phyloP scores from a whole-genome alignment of 2,888 invertebrate genomes.

The Thumatha senex region DNA sequence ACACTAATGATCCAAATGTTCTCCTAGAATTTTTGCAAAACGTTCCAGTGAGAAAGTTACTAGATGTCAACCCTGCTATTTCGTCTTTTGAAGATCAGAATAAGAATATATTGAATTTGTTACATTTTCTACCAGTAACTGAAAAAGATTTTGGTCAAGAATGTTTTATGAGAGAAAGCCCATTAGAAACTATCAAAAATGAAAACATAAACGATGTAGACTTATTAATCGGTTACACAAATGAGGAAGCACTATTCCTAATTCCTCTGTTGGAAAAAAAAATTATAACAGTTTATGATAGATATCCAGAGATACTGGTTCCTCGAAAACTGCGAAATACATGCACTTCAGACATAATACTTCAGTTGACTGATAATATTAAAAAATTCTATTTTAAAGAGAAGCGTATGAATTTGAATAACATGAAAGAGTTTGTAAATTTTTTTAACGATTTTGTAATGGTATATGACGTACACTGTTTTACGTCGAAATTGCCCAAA shows the following conservation, averaged over 20 bases:
- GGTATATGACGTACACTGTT: not conserved
- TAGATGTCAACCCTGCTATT: constrained; percentile 38
- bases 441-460: not conserved
- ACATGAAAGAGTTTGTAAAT: not conserved
- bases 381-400: not conserved
- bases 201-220: constrained; percentile 81
- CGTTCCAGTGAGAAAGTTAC: constrained; percentile 42
- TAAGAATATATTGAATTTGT: constrained; percentile 42
- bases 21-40: constrained; percentile 52
- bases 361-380: not conserved
- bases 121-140: constrained; percentile 42
- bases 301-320: constrained; percentile 46
- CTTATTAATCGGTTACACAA: constrained; percentile 74
- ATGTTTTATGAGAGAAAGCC: constrained; percentile 48
- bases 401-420: not conserved
- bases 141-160: constrained; percentile 39
- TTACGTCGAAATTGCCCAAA: constrained; percentile 7
- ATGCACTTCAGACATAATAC: constrained; percentile 24
- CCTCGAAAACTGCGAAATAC: constrained; percentile 47
- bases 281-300: constrained; percentile 82
- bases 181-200: constrained; percentile 44
- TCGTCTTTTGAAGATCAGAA: constrained; percentile 41
- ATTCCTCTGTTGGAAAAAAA: not conserved
- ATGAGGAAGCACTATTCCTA: not conserved
- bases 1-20: constrained; percentile 44